Conservation (phyloP, 92 coral and sea anemone genomes). For the Parazoanthus swiftii region DNA sequence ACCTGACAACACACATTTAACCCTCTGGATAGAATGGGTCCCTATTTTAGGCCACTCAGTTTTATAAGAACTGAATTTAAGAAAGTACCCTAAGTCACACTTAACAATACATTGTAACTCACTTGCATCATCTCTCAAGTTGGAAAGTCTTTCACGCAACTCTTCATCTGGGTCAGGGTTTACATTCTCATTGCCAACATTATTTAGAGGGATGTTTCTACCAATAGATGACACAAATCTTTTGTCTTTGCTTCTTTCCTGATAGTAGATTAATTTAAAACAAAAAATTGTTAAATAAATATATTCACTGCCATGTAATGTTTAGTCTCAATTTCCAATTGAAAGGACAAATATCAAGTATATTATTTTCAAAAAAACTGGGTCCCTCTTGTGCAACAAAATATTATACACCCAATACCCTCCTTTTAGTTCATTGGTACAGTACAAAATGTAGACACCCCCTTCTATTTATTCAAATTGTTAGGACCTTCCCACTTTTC, state of each 20-base stretch:
- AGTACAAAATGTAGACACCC: too few relatives aligned
- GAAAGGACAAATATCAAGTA: too few relatives aligned
- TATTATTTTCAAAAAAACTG: not conserved
- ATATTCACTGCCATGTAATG: not conserved
- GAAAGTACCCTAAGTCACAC: not conserved
- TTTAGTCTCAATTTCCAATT: too few relatives aligned
- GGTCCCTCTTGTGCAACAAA: too few relatives aligned
- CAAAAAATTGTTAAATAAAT: not conserved
- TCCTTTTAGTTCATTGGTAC: too few relatives aligned
- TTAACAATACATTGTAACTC: not conserved
- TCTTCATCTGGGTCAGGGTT: conserved; percentile 82
- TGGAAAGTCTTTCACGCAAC: conserved; percentile 70
- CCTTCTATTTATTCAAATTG: too few relatives aligned
- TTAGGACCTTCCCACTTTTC: too few relatives aligned
- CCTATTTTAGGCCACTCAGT: too few relatives aligned
- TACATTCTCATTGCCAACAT: conserved; percentile 29
- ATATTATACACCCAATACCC: too few relatives aligned
- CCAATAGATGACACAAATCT: not conserved
- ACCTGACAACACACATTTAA: too few relatives aligned
- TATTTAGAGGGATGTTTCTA: conserved; percentile 24
- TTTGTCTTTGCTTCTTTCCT: conserved; percentile 29
- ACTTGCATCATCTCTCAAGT: conserved; percentile 52
- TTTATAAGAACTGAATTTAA: not conserved
- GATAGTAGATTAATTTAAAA: not conserved
- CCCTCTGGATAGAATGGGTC: too few relatives aligned